phyloP scores from a whole-genome alignment of 2,113 vertebrate species.

The Gymnocephalus cernua region DNA sequence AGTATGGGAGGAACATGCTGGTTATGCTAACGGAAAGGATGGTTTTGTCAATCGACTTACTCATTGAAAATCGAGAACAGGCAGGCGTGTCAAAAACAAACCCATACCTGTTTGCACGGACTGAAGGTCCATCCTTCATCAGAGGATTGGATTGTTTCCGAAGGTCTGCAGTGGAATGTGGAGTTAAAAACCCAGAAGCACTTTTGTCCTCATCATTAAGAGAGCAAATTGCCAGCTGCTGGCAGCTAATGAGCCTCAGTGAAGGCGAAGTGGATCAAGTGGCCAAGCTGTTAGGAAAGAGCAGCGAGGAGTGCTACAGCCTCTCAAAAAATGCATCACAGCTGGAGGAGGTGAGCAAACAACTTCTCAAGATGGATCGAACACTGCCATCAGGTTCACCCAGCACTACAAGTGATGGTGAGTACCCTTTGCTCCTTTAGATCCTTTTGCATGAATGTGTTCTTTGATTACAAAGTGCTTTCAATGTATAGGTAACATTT shows the following conservation, averaged over 20 bases:
- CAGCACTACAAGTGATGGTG: constrained; percentile 58
- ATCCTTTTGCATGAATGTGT: background rate
- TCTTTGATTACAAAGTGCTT: background rate
- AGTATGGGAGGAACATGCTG: constrained; percentile 78
- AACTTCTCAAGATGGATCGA: constrained; percentile 73
- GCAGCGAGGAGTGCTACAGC: constrained; percentile 59
- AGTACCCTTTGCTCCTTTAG: constrained; percentile 15
- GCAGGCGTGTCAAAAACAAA: constrained; percentile 74
- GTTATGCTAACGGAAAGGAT: constrained; percentile 76
- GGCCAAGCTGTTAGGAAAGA: constrained; percentile 59
- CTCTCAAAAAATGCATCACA: constrained; percentile 61
- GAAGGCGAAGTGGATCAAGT: constrained; percentile 69
- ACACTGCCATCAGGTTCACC: constrained; percentile 33
- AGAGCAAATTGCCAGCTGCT: constrained; percentile 77
- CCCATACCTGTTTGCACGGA: constrained; percentile 78
- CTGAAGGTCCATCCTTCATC: constrained; percentile 78
- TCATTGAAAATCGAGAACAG: constrained; percentile 69
- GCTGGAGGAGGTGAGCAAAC: constrained; percentile 74
- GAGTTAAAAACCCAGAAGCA: constrained; percentile 76
- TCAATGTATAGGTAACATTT: constrained; percentile 2
- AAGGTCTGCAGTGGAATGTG: constrained; percentile 73
- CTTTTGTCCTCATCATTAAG: constrained; percentile 74
- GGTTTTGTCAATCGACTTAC: constrained; percentile 71
- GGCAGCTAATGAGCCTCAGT: constrained; percentile 79
- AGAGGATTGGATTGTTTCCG: constrained; percentile 78